A percentile compares a stretch with the other conserved stretches of the same genome.
phyloP scores from a whole-genome alignment of 2,888 invertebrate genomes.

The Norana najaformis region DNA sequence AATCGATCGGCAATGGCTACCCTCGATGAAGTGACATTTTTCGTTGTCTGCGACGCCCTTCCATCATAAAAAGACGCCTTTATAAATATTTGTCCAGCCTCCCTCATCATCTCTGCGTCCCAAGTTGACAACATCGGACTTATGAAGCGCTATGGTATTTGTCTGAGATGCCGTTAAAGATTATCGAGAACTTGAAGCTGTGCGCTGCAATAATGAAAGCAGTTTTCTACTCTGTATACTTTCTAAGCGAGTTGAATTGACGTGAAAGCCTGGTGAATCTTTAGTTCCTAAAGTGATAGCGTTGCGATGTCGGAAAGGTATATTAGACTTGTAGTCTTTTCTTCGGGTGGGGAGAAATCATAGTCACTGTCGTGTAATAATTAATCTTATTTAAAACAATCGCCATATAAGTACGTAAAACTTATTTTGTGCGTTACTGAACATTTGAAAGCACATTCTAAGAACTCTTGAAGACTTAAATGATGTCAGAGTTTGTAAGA shows the following conservation, averaged over 20 bases:
- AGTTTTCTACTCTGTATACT: background rate
- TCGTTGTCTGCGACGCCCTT: background rate
- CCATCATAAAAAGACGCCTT: background rate
- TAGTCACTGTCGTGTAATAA: background rate
- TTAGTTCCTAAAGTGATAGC: background rate
- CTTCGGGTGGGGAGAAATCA: background rate
- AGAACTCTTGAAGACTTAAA: background rate
- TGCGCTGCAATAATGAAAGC: background rate
- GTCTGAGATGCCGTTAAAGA: background rate
- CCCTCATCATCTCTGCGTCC: background rate
- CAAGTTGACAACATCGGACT: conserved; percentile 13
- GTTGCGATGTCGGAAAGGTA: background rate
- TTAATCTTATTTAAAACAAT: background rate
- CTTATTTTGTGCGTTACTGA: background rate
- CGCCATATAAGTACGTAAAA: background rate
- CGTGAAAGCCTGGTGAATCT: background rate
- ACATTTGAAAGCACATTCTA: background rate
- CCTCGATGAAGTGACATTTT: background rate
- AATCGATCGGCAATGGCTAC: background rate
- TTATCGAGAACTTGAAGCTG: background rate
- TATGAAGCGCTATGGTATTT: conserved; percentile 1
- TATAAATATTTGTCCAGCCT: background rate
- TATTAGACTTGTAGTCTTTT: background rate
- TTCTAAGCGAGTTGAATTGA: background rate
- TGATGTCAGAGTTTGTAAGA: background rate